A percentile compares a stretch with the other conserved stretches of the same genome.
Evolutionary conservation across 2,888 invertebrate species (phyloP).

Genomic region (Apotomis capreana): DNA sequence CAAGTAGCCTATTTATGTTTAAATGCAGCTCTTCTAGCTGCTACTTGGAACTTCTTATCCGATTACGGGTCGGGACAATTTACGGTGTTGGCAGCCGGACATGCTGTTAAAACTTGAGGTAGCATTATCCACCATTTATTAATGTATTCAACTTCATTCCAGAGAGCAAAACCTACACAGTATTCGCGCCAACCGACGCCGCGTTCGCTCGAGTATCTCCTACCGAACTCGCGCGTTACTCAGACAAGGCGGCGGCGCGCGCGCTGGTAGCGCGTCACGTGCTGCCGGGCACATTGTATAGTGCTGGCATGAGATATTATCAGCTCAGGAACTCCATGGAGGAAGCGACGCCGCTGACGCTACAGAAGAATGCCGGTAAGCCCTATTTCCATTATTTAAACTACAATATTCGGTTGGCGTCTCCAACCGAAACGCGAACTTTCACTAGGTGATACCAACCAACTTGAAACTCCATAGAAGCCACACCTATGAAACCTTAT

Average conservation of each 20-base stretch:
- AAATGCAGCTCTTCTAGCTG: too few species aligned
- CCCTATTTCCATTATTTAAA: conserved; percentile 21
- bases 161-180: conserved; percentile 92
- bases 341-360: conserved; percentile 88
- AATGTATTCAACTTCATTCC: conserved; percentile 46
- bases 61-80: too few species aligned
- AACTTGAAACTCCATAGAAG: too few species aligned
- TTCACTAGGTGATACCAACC: too few species aligned
- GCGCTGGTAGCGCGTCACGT: conserved; percentile 90
- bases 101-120: too few species aligned
- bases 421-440: too few species aligned
- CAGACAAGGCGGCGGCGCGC: conserved; percentile 86
- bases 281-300: conserved; percentile 90
- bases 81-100: too few species aligned
- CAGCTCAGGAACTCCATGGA: conserved; percentile 91
- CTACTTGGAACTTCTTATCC: too few species aligned
- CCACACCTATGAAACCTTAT: too few species aligned
- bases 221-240: conserved; percentile 83
- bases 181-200: conserved; percentile 93
- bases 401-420: too few species aligned
- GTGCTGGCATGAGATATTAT: conserved; percentile 94
- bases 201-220: conserved; percentile 88
- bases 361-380: conserved; percentile 91
- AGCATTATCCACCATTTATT: too few species aligned
- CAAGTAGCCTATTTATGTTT: too few species aligned